Percentiles rank a stretch among this genome's conserved stretches.
Evolutionary conservation across 2,888 invertebrate species (phyloP).

Genomic region (Amaurobius ferox): DNA sequence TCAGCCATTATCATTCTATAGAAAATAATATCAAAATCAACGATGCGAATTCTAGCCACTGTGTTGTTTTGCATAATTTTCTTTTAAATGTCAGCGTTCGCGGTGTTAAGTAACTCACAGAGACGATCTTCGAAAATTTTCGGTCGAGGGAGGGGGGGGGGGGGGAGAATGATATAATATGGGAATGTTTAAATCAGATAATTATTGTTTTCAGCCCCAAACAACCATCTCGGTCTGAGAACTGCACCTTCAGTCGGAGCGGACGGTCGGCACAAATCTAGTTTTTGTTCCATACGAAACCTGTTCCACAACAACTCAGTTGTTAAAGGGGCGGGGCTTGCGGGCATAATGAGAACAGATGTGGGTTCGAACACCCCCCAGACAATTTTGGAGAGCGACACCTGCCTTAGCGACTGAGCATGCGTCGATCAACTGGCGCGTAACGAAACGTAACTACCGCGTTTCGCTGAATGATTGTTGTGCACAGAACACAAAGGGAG

Average conservation of each 20-base stretch:
- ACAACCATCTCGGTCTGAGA: neutral
- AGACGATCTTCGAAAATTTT: no score
- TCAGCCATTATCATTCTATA: no score
- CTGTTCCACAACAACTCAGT: conserved; percentile 25
- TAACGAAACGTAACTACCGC: conserved; percentile 54
- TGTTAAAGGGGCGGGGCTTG: conserved; percentile 39
- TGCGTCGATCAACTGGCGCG: conserved; percentile 57
- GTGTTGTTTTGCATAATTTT: no score
- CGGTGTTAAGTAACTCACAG: no score
- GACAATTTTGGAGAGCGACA: conserved; percentile 41
- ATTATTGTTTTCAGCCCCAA: neutral
- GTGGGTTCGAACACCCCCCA: conserved; percentile 24
- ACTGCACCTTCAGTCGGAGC: neutral
- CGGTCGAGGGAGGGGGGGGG: no score
- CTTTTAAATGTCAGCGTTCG: no score
- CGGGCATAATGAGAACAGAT: conserved; percentile 52
- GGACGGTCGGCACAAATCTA: neutral
- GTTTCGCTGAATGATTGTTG: conserved; percentile 40
- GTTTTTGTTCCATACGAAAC: neutral
- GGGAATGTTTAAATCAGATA: no score
- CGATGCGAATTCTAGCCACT: no score
- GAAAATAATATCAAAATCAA: no score
- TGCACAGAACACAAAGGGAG: neutral
- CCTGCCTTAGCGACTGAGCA: conserved; percentile 43
- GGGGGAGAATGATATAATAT: no score